Evolutionary conservation across 2,888 invertebrate genomes (phyloP).

Genomic region (Pristionchus exspectatus): DNA sequence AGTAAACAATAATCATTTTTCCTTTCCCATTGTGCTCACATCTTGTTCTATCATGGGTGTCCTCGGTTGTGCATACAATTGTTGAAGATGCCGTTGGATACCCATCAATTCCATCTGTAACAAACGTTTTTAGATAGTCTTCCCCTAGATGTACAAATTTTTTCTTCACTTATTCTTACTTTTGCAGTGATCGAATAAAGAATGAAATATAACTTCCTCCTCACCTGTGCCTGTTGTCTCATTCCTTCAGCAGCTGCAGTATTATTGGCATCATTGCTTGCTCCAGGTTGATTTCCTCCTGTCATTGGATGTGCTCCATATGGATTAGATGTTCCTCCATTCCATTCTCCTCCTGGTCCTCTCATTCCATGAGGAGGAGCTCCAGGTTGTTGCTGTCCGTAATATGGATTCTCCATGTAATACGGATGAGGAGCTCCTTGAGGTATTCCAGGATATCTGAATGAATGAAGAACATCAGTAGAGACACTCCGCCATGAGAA

Average conservation of each 20-base stretch:
- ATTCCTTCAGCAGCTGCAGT: background rate
- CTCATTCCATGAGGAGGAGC: background rate
- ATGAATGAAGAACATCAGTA: background rate
- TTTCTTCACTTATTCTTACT: background rate
- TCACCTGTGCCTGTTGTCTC: background rate
- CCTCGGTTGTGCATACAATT: conserved; percentile 61
- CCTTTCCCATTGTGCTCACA: background rate
- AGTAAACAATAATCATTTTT: background rate
- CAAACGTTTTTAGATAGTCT: background rate
- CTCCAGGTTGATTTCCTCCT: conserved; percentile 1
- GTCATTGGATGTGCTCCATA: conserved; percentile 26
- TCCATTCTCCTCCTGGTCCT: conserved; percentile 6
- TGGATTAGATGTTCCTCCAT: conserved; percentile 30
- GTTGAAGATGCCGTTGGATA: conserved; percentile 58
- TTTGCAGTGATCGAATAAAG: background rate
- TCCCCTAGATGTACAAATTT: too few relatives aligned
- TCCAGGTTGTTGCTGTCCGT: background rate
- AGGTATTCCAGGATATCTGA: conserved; percentile 45
- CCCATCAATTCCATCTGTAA: conserved; percentile 56
- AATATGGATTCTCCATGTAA: conserved; percentile 50
- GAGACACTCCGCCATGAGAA: too few relatives aligned
- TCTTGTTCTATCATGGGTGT: conserved; percentile 62
- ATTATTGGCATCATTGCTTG: background rate
- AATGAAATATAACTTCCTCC: background rate
- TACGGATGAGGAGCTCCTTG: conserved; percentile 36